Base-by-base conservation (phyloP, 2,113 vertebrate species). In the Nyctereutes procyonoides region DNA sequence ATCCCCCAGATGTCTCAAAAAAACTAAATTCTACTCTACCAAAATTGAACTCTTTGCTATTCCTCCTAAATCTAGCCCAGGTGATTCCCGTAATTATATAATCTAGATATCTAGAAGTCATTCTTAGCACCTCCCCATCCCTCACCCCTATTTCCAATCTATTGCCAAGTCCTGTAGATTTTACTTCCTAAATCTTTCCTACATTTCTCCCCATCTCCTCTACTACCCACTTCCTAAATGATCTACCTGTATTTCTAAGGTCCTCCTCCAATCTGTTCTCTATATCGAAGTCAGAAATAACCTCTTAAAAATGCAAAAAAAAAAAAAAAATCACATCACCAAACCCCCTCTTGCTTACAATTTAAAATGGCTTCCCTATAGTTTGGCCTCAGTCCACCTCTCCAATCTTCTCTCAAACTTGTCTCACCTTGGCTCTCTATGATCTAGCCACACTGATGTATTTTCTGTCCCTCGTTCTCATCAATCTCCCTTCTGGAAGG, bases 261-360 rank as follows among this genome's bases (percentile, higher is more conserved):
- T 63, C 19, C 5, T 6, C 80, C 26, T 83, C 88, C 38, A 97
- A 71, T 8, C 55, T 89, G n/a, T 90, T 82, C 16, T 88, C 30
- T 77, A 93, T 28, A 32, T 7, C 88, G 2, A 94, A 87, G 51
- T 83, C 28, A 93, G 77, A 95, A 96, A 76, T 93, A 95, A 86
- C 16, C 38, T 95, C 76, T 84, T 86, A 89, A 96, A 90, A 88
- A 96, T 62, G 71, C 5, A 95, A 69, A 9, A 62, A 62, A 9
- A 19, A 71, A 38, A 73, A 87, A 73, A 87, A 32, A 76, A 80
- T 32, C 53, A 28, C 43, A 76, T 38, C 22, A 86, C 17, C 65
- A 91, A 94, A 67, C 3, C 43, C 38, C 53, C 48, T 86, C 38
- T 81, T 82, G 74, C n/a, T 92, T 92, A 82, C 8, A 93, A 82